Base-by-base conservation (phyloP, 2,888 invertebrate species). In the Pedicia rivosa region DNA sequence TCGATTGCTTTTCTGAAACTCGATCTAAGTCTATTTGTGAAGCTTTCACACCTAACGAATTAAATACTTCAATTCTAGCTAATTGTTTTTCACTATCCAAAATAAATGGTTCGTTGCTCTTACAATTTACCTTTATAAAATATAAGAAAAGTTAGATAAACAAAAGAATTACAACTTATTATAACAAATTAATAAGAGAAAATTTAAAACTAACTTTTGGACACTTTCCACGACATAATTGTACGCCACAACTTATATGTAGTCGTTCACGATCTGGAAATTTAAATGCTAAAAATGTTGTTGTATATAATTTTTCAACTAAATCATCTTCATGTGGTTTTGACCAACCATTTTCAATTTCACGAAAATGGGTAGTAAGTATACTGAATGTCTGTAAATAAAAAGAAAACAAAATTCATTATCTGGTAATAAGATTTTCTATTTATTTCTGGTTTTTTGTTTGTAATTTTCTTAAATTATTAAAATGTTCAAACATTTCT, bases 241-340 rank as follows among this genome's bases (percentile, higher is more conserved):
- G 76, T 29, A 84, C 67, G 13, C 72, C 72, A 56, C 84, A 84
- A n/a, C 74, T 74, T 31, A 83, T 62, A 56, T 83, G 83, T 27
- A 84, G 59, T 42, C 78, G 72, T 42, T 79, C 78, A 43, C 80
- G 65, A 50, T 82, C 82, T 4, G 83, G 83, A 57, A 84, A 84
- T 51, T 82, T 82, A 50, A 84, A 84, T 4, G 83, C 84, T 2
- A 78, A 73, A 60, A 84, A 84, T 13, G 73, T 74, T 0, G 80
- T 65, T 5, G 54, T 50, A 43, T 57, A 62, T 36, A 52, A 51
- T 40, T 56, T 57, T 45, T 62, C 60, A 31, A 62, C 52, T 33
- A 59, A 45, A 50, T 62, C 62, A 45, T 62, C 57, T 40, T 56
- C 56, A 19, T 53, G 49, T 35, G 52, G 52, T 39, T 59, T 62